Evolutionary conservation across 2,113 vertebrate species (phyloP), one percentile per base, ranked within the genome.

Genomic region (Xiphophorus couchianus): DNA sequence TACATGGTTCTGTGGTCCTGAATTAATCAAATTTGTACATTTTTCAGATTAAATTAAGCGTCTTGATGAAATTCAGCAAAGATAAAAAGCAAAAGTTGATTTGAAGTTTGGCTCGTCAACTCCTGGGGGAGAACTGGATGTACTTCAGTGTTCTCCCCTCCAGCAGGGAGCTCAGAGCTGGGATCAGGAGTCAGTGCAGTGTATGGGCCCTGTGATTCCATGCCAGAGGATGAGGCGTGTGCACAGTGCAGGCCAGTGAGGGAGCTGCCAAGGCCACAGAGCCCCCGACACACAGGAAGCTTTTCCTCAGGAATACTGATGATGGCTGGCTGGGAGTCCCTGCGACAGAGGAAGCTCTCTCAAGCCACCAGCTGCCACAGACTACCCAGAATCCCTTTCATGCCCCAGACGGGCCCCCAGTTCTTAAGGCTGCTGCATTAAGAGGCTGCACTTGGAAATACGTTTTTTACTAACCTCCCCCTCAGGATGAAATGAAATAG

Each of bases 291-390:
- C 90, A 92, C 91, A 94, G 93, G 94, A 95, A 95, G 92, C 87
- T 87, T 78, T 90, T 90, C 88, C 84, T 89, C 71, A 84, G 81
- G 94, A 94, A 95, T 94, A 95, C 94, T 94, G 91, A 95, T 94
- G 90, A 89, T 4, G 62, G 69, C 81, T 82, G 80, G 87, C 88
- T 73, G 74, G 88, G 86, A 89, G 89, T 87, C 84, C 83, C 85
- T 86, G 84, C 62, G 86, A 90, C 89, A 92, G 88, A 93, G 93
- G 93, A 94, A 94, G 93, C 89, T 84, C 90, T 92, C 89, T 92
- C 79, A 91, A 93, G 93, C 86, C 92, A 92, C 92, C 94, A 95
- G 94, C 94, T 95, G 94, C 88, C 80, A 84, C 74, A 80, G 91
- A 92, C 91, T 84, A 89, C 85, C 89, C 80, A 90, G 82, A 91